Base-by-base conservation (phyloP, 1,140 invertebrate species). In the Neodiprion fabricii region DNA sequence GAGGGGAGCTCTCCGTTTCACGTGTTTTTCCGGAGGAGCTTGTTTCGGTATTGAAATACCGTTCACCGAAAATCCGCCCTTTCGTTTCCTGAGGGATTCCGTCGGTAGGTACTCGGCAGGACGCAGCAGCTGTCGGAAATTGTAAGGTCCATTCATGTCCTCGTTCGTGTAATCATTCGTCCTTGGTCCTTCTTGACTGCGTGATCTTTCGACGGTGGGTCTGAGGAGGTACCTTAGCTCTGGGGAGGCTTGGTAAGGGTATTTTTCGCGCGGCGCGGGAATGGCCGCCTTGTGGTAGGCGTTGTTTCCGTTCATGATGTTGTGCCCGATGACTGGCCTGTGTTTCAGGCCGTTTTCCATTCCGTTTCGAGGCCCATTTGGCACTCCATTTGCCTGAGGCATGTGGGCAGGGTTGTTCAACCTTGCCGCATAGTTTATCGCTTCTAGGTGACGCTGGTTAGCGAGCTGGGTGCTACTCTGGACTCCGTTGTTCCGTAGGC, bases 81-180 rank as follows among this genome's bases (percentile, higher is more conserved):
- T 92, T n/a, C 92, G 87, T 81, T 93, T 92, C n/a, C 93, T 87
- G 14, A 94, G 83, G 47, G 93, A 94, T 79, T 94, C 93, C 0
- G 93, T 94, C 0, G 93, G 93, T 8, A 92, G 90, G 76, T 91
- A 89, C 72, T 92, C 88, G 1, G 93, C 93, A 11, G 92, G 92
- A 72, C 92, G 86, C 9, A 95, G 81, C 9, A 94, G 80, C 79
- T 93, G 91, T 68, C 93, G 88, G 80, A 94, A 95, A 79, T 94
- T 91, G 80, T 93, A 94, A 0, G 93, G 92, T 1, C 93, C 93
- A 21, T 90, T 89, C 5, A 89, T 89, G 67, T 92, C 91, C 50
- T 92, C 90, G 9, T 88, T 84, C 50, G 90, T 89, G 28, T 83
- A 81, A 14, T 84, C 79, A 0, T 76, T 78, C 11, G 53, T 5